Evolutionary conservation across 64 coral and sea anemone genomes (phyloP).

Genomic region (Platygyra sinensis): DNA sequence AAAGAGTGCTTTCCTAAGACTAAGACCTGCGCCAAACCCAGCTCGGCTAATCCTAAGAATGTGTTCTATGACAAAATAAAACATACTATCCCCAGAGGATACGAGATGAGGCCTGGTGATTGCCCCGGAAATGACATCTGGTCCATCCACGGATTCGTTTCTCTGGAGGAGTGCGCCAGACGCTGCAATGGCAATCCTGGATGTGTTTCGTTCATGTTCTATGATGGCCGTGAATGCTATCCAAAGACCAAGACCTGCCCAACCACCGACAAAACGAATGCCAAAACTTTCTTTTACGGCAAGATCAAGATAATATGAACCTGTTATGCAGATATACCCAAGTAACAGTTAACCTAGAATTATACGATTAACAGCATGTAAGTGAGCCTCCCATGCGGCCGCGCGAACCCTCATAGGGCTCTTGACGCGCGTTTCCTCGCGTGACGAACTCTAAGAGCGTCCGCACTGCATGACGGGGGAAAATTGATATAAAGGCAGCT

Average conservation of each 20-base stretch:
- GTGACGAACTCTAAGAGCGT: too few relatives aligned
- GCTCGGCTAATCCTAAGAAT: background rate
- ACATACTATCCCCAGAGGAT: background rate
- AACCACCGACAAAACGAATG: background rate
- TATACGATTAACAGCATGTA: background rate
- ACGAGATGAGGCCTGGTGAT: slow-evolving; percentile 36
- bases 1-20: slow-evolving; percentile 3
- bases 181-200: background rate
- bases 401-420: too few relatives aligned
- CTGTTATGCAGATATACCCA: background rate
- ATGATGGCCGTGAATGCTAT: slow-evolving; percentile 18
- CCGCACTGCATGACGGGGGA: too few relatives aligned
- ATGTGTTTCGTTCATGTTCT: slow-evolving; percentile 23
- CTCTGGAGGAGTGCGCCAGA: slow-evolving; percentile 14
- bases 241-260: slow-evolving; percentile 24
- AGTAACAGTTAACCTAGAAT: background rate
- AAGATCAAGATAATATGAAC: background rate
- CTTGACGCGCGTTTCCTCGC: too few relatives aligned
- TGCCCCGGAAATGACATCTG: slow-evolving; percentile 41
- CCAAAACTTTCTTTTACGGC: slow-evolving; percentile 27
- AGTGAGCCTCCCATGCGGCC: too few relatives aligned
- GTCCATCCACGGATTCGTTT: slow-evolving; percentile 1
- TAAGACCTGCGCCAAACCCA: background rate
- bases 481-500: too few relatives aligned
- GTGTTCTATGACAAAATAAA: slow-evolving; percentile 40